Evolutionary conservation across 2,113 vertebrate species (phyloP).

Genomic region (Pomatorhinus ruficollis): DNA sequence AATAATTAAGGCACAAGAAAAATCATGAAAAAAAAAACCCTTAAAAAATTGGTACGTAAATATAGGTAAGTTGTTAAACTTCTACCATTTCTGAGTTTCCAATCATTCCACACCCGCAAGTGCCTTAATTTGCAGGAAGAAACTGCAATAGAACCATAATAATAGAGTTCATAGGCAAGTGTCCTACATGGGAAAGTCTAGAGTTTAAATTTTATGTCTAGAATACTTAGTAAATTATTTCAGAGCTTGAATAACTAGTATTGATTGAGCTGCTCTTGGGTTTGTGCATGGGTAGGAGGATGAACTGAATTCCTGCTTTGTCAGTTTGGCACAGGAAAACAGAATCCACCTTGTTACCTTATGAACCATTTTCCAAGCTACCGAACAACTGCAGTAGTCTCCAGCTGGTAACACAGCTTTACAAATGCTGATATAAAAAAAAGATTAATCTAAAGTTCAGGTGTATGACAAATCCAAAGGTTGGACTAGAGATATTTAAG

Average conservation of each 20-base stretch:
- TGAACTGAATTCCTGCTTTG: neutral
- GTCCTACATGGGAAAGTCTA: neutral
- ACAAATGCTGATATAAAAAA: neutral
- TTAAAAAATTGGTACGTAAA: neutral
- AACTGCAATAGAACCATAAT: neutral
- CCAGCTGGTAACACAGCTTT: neutral
- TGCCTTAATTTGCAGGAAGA: neutral
- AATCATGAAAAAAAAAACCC: fast-evolving
- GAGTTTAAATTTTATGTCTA: neutral
- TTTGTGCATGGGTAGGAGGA: neutral
- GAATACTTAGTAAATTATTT: neutral
- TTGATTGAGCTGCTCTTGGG: neutral
- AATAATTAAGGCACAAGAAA: neutral
- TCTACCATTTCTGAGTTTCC: neutral
- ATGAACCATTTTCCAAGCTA: neutral
- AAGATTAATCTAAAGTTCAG: neutral
- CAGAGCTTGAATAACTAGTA: neutral
- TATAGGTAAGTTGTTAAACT: neutral
- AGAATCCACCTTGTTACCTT: neutral
- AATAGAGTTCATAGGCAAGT: neutral
- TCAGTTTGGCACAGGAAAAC: neutral
- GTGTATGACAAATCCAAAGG: neutral
- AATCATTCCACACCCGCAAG: neutral
- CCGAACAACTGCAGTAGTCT: neutral
- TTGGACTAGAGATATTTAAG: neutral